These are phyloP conservation scores for Melanocharis versteri DNA, from an alignment of 2,113 vertebrate species.

Conservation along the genomic window DNA sequence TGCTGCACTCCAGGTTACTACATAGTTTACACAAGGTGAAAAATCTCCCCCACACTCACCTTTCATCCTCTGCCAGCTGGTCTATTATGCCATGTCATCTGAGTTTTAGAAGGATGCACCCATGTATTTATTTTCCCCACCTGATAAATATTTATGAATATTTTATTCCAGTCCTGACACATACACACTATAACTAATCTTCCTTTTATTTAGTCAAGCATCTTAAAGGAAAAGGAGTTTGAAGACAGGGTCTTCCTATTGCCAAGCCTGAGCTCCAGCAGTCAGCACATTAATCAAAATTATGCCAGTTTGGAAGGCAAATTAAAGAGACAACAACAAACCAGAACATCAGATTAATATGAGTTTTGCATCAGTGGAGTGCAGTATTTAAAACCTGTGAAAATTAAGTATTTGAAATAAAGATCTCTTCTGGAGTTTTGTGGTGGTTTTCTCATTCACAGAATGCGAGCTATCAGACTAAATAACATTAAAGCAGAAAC, in stretches of 20 bases:
- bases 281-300: not conserved
- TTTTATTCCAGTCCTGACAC: not conserved
- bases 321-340: not conserved
- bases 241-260: not conserved
- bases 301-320: not conserved
- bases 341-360: not conserved
- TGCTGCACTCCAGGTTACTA: not conserved
- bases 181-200: not conserved
- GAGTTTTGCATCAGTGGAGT: not conserved
- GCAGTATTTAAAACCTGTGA: not conserved
- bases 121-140: not conserved
- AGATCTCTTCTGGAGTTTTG: not conserved
- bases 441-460: not conserved
- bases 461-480: not conserved
- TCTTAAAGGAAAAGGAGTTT: not conserved
- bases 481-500: not conserved
- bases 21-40: not conserved
- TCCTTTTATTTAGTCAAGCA: not conserved
- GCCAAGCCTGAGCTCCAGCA: not conserved
- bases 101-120: not conserved
- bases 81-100: not conserved
- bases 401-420: not conserved
- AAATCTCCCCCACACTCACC: not conserved
- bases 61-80: not conserved
- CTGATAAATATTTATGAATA: slow-evolving; percentile 26